Evolutionary conservation across 2,797 vertebrate species (phyloP), one percentile per base, ranked within the genome.

Genomic region (Eupleurogrammus muticus): DNA sequence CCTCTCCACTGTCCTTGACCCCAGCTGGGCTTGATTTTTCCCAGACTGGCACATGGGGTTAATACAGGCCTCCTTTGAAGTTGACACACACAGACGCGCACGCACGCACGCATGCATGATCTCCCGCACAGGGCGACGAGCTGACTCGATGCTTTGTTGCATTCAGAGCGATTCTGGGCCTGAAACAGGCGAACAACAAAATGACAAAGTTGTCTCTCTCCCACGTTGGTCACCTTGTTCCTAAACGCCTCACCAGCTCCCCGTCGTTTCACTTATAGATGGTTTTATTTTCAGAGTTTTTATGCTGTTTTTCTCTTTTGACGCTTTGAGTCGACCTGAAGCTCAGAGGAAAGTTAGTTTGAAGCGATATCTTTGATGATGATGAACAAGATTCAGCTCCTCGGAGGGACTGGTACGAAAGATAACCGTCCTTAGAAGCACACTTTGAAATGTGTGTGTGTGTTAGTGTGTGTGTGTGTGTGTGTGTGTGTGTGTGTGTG

Each of bases 21-120:
- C 89, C 91, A 93, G 90, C 91, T 93, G 92, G 89, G 87, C 87
- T 93, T 93, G 86, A 93, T 94, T 93, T 90, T 86, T 87, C 87
- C 91, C 91, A 92, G 92, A 90, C 89, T 92, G 91, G 91, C 90
- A 92, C 91, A 92, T 90, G 90, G 89, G 88, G 88, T 90, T 93
- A 90, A 92, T 90, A 92, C 85, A 90, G 85, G 79, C 80, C 79
- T 75, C 7, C 93, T 94, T 93, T 94, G 92, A 93, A 93, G 89
- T 84, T 12, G 9, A 60, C 59, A 70, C 78, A 66, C 75, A 69
- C 71, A 47, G 66, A 56, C 38, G 42, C 61, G 51, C 55, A 62
- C 47, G 54, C 55, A 57, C 77, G 69, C 49, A 62, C 60, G 53
- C n/a, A n/a, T n/a, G n/a, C n/a, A n/a, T n/a, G n/a, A n/a, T n/a